phyloP scores from a whole-genome alignment of 2,797 vertebrate species.

The Mormyrops boulengeri region DNA sequence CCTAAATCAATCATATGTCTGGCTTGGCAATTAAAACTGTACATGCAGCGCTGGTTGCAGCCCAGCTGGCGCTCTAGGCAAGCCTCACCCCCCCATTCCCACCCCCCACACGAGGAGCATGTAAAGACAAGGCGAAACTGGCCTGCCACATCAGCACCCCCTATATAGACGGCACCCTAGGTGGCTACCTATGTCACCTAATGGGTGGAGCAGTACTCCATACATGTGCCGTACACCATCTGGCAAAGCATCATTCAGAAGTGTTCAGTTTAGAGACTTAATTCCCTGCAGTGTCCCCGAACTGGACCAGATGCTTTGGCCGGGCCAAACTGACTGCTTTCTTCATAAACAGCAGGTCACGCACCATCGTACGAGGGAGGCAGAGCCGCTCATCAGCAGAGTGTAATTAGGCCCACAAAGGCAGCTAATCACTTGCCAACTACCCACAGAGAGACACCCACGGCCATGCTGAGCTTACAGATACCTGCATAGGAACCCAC shows the following conservation, averaged over 20 bases:
- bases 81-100: background rate
- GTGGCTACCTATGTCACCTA: background rate
- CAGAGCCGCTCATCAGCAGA: no score
- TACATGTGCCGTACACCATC: background rate
- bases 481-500: slow-evolving; percentile 53
- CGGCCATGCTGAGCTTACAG: background rate
- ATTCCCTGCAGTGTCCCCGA: background rate
- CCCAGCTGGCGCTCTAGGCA: background rate
- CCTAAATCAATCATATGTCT: background rate
- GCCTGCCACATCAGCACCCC: background rate
- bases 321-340: background rate
- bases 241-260: background rate
- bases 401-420: background rate
- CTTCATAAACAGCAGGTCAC: background rate
- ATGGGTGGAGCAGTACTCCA: background rate
- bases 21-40: background rate
- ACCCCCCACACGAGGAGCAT: background rate
- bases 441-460: background rate
- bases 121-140: background rate
- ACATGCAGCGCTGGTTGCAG: background rate
- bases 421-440: background rate
- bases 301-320: background rate
- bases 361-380: background rate
- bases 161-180: background rate
- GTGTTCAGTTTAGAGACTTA: background rate